Percentiles rank a stretch among this genome's conserved stretches.
Evolutionary conservation across 2,888 invertebrate species (phyloP).

Genomic region (Thumatha senex): DNA sequence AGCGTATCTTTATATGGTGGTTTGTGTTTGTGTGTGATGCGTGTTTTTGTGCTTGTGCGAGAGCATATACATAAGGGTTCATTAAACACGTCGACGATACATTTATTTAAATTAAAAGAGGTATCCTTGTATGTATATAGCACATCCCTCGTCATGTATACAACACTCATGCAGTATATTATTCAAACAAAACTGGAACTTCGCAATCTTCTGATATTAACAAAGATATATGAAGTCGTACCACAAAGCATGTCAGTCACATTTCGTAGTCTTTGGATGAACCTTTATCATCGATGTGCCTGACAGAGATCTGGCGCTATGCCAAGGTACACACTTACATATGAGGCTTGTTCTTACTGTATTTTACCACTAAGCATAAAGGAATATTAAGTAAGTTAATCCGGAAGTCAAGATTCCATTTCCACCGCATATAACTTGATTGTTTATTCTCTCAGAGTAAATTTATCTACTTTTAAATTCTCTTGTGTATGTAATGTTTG

Average conservation of each 20-base stretch:
- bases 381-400: background rate
- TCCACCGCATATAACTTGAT: too few species aligned
- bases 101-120: background rate
- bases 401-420: too few species aligned
- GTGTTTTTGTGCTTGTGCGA: too few species aligned
- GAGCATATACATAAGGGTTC: too few species aligned
- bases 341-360: constrained; percentile 42
- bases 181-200: background rate
- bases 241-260: constrained; percentile 14
- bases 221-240: background rate
- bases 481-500: too few species aligned
- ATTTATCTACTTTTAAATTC: too few species aligned
- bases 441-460: too few species aligned
- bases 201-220: background rate
- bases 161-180: too few species aligned
- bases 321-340: constrained; percentile 64
- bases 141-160: too few species aligned
- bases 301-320: constrained; percentile 54
- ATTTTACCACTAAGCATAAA: constrained; percentile 20
- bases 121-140: background rate
- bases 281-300: constrained; percentile 46
- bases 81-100: background rate
- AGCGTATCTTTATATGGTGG: too few species aligned
- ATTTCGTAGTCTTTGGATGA: constrained; percentile 45
- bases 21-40: too few species aligned